Conservation (phyloP, 2,888 invertebrate genomes). For the Agonopterix heracliana region DNA sequence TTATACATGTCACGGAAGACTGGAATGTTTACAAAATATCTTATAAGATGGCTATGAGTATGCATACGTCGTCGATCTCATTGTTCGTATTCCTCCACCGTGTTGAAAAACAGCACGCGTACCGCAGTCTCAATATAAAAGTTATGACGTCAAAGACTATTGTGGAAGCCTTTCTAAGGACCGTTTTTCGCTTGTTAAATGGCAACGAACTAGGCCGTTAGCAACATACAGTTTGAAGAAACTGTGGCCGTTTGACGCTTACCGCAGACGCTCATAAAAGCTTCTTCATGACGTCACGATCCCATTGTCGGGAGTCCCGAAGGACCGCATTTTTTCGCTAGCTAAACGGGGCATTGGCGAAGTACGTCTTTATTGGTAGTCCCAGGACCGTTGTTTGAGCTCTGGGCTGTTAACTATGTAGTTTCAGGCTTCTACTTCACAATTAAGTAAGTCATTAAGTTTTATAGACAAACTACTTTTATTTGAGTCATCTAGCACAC, state of each 20-base stretch:
- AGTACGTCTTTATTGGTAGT: not conserved
- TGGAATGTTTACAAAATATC: conserved; percentile 3
- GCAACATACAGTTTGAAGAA: too few species aligned
- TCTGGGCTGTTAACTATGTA: not conserved
- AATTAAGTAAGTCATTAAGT: too few species aligned
- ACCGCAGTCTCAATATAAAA: conserved; percentile 1
- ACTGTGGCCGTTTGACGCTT: too few species aligned
- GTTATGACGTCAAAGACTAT: not conserved
- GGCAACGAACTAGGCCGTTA: too few species aligned
- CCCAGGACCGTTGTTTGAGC: not conserved
- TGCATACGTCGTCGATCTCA: conserved; percentile 2
- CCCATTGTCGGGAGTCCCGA: not conserved
- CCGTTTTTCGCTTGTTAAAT: too few species aligned
- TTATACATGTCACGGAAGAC: not conserved
- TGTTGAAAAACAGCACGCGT: conserved; percentile 8
- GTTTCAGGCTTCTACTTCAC: too few species aligned
- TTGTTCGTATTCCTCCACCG: conserved; percentile 3
- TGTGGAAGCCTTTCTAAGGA: not conserved
- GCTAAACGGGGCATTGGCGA: not conserved
- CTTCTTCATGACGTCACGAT: conserved; percentile 9
- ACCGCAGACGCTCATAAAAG: not conserved
- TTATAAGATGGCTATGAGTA: conserved; percentile 1
- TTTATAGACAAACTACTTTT: too few species aligned
- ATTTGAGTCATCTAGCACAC: too few species aligned
- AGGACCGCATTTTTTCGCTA: conserved; percentile 9